A percentile compares a stretch with the other conserved stretches of the same genome.
These are phyloP conservation scores for Lycaena phlaeas DNA, from an alignment of 2,888 invertebrate genomes.

Conservation along the genomic window DNA sequence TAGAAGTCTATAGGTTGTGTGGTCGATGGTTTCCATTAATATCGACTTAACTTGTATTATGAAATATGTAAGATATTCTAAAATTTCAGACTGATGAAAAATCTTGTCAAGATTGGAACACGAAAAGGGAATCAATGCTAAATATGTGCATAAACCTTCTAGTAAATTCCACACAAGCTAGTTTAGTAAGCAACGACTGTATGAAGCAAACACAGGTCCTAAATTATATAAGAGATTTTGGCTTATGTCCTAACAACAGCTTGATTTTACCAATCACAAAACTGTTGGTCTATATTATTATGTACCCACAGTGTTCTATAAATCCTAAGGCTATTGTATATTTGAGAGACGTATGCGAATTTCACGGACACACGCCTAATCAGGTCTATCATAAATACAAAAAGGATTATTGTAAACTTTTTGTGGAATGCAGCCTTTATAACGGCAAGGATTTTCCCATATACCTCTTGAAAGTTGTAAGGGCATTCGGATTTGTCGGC, in stretches of 20 bases:
- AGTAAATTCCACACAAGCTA: constrained; percentile 54
- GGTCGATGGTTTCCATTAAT: no score
- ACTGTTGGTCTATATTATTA: constrained; percentile 74
- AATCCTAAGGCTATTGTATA: constrained; percentile 72
- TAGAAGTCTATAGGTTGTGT: no score
- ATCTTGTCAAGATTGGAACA: constrained; percentile 26
- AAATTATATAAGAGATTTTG: constrained; percentile 66
- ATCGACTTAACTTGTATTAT: no score
- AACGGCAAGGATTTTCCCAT: constrained; percentile 72
- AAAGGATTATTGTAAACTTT: constrained; percentile 73
- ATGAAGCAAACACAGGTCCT: constrained; percentile 69
- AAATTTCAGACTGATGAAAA: constrained; percentile 38
- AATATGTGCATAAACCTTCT: constrained; percentile 48
- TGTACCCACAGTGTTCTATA: constrained; percentile 74
- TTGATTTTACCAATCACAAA: constrained; percentile 60
- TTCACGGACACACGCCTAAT: constrained; percentile 66
- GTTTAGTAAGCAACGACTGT: constrained; percentile 66
- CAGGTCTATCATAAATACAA: constrained; percentile 76
- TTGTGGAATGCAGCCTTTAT: constrained; percentile 74
- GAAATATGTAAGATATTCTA: no score
- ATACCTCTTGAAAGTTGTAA: constrained; percentile 74
- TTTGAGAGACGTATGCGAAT: constrained; percentile 71
- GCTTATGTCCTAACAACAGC: constrained; percentile 40
- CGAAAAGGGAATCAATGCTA: constrained; percentile 44
- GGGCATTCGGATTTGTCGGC: constrained; percentile 79